Evolutionary conservation across 2,797 vertebrate genomes (phyloP).

Genomic region (Phataginus tetradactyla): DNA sequence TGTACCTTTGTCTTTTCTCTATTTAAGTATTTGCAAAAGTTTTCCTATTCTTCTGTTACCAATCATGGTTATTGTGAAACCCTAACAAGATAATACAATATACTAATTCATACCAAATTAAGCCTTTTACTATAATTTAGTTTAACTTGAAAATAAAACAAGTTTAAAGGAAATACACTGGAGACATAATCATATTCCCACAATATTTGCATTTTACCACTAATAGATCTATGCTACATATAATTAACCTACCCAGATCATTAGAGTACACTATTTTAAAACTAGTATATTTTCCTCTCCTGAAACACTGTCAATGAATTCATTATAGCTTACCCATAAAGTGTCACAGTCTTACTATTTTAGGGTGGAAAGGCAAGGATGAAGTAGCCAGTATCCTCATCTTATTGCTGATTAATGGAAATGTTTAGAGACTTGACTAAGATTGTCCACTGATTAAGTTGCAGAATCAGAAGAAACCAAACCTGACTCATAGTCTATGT

Average conservation of each 20-base stretch:
- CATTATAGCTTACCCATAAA: not conserved
- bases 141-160: constrained; percentile 21
- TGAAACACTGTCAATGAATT: not conserved
- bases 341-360: not conserved
- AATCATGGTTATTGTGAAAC: not conserved
- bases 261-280: not conserved
- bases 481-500: not conserved
- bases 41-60: not conserved
- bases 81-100: not conserved
- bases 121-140: not conserved
- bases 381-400: not conserved
- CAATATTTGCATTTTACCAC: not conserved
- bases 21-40: not conserved
- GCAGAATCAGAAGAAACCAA: not conserved
- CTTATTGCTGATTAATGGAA: not conserved
- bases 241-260: not conserved
- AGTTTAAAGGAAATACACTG: not conserved
- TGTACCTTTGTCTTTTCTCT: not conserved
- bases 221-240: not conserved
- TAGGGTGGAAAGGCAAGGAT: not conserved
- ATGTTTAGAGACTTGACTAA: not conserved
- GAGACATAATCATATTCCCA: not conserved
- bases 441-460: not conserved
- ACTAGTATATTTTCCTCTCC: not conserved
- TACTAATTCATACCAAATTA: not conserved